A percentile compares a stretch with the other conserved stretches of the same genome.
These are phyloP conservation scores for Anomalospiza imberbis DNA, from an alignment of 2,797 vertebrate species.

Conservation along the genomic window DNA sequence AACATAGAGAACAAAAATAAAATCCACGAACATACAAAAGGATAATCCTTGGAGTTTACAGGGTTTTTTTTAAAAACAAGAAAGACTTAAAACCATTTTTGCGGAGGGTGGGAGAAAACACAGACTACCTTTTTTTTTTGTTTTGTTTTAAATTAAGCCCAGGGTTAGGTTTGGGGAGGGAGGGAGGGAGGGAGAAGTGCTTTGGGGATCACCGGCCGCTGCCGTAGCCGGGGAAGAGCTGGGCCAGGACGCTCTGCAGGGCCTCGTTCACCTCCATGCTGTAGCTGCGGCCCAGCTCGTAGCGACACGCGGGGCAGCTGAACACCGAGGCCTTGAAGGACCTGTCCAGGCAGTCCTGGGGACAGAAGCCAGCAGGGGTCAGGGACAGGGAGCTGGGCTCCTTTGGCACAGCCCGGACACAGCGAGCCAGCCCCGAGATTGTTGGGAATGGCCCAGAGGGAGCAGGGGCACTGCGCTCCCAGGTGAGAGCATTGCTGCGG, in stretches of 20 bases:
- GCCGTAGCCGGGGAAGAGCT: conserved; percentile 96
- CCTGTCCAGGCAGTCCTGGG: conserved; percentile 92
- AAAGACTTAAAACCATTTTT: conserved; percentile 40
- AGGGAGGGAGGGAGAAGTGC: conserved; percentile 56
- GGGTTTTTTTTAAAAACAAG: not conserved
- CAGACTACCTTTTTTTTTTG: conserved; percentile 15
- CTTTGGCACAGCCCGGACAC: not conserved
- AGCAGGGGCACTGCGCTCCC: accelerated
- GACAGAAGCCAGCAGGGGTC: not conserved
- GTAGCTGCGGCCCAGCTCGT: conserved; percentile 88
- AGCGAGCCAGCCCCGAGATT: accelerated
- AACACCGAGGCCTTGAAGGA: conserved; percentile 94
- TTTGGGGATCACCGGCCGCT: conserved; percentile 86
- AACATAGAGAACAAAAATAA: conserved; percentile 2
- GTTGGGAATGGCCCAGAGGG: not conserved
- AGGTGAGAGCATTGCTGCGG: not conserved
- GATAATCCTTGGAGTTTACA: conserved; percentile 32
- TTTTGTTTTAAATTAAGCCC: conserved; percentile 68
- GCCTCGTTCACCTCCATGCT: conserved; percentile 86
- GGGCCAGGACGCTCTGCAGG: conserved; percentile 86
- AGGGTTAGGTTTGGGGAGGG: not conserved
- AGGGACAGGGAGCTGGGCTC: not conserved
- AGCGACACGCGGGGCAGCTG: conserved; percentile 92
- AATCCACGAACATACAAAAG: conserved; percentile 1
- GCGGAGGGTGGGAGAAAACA: not conserved